phyloP scores from a whole-genome alignment of 2,797 vertebrate species.

The Macropodus opercularis region DNA sequence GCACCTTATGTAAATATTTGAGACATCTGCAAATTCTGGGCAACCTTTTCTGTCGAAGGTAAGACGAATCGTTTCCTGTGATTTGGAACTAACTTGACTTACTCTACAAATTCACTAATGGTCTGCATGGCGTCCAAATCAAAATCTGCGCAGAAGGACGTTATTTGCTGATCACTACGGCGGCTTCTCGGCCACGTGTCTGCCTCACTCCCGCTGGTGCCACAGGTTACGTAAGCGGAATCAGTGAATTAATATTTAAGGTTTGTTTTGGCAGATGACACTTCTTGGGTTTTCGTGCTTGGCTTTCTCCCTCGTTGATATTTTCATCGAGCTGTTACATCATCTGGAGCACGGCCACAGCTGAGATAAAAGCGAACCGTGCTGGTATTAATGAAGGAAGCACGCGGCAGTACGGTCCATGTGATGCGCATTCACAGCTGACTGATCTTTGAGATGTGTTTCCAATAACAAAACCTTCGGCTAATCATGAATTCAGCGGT shows the following conservation, averaged over 20 bases:
- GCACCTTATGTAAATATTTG: conserved; percentile 85
- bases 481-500: conserved; percentile 47
- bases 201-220: conserved; percentile 38
- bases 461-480: conserved; percentile 46
- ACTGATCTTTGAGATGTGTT: conserved; percentile 59
- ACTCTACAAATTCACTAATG: conserved; percentile 39
- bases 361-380: conserved; percentile 60
- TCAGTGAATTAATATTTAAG: conserved; percentile 72
- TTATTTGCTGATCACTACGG: conserved; percentile 8
- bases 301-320: conserved; percentile 54
- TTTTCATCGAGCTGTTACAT: conserved; percentile 69
- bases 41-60: conserved; percentile 67
- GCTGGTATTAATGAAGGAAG: conserved; percentile 55
- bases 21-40: conserved; percentile 76
- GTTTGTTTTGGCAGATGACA: conserved; percentile 56
- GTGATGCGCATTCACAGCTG: conserved; percentile 58
- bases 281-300: conserved; percentile 40
- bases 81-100: conserved; percentile 63
- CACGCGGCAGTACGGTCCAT: conserved; percentile 52
- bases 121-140: not conserved
- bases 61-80: conserved; percentile 78
- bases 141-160: conserved; percentile 1
- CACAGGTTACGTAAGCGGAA: conserved; percentile 65
- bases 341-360: conserved; percentile 66
- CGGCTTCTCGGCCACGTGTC: conserved; percentile 41